Conservation (phyloP, 2,797 vertebrate species). For the Amphiprion clarkii region DNA sequence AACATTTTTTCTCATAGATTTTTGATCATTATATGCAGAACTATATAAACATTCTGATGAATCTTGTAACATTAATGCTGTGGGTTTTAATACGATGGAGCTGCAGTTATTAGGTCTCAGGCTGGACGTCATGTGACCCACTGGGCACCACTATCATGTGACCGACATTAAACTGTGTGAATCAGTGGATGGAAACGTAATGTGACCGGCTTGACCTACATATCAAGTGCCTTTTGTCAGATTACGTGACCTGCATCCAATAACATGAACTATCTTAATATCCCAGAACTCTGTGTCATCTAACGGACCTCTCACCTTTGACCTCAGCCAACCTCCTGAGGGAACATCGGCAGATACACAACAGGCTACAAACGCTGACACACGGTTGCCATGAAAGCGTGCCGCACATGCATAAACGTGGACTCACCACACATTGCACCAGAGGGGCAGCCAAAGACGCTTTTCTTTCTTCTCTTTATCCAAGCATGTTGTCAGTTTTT, state of each 20-base stretch:
- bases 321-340: constrained; percentile 49
- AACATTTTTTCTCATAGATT: not conserved
- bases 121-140: constrained; percentile 47
- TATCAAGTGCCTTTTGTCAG: constrained; percentile 14
- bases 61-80: not conserved
- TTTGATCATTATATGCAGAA: not conserved
- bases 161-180: constrained; percentile 42
- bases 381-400: constrained; percentile 3
- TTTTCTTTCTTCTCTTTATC: constrained; percentile 69
- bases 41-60: not conserved
- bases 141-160: constrained; percentile 50
- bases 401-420: constrained; percentile 17
- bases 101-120: constrained; percentile 29
- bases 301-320: constrained; percentile 55
- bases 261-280: not conserved
- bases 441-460: constrained; percentile 69
- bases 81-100: not conserved
- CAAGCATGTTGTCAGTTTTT: constrained; percentile 68
- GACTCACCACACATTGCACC: constrained; percentile 85
- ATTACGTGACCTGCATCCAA: constrained; percentile 40
- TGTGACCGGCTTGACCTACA: constrained; percentile 12
- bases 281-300: constrained; percentile 23
- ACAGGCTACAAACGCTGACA: not conserved
- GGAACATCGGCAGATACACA: constrained; percentile 13
- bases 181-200: constrained; percentile 29